Percentiles rank a stretch among this genome's conserved stretches.
phyloP scores from a whole-genome alignment of 2,888 invertebrate species.

The Microdon myrmicae region DNA sequence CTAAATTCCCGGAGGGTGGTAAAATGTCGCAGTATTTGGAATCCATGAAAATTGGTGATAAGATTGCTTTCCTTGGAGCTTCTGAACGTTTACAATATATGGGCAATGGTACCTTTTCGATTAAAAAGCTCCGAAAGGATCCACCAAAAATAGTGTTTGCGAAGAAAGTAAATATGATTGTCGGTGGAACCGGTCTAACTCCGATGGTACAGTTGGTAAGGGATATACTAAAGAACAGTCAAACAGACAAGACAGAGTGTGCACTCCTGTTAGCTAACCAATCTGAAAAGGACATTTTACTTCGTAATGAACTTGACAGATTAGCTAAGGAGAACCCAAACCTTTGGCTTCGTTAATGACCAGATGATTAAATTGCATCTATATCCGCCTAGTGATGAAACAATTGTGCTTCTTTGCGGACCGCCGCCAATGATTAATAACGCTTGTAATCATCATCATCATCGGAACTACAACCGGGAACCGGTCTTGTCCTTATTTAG shows the following conservation, averaged over 20 bases:
- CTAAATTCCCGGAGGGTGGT: constrained; percentile 97
- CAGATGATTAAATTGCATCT: constrained; percentile 89
- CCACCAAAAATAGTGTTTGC: constrained; percentile 78
- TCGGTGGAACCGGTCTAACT: constrained; percentile 95
- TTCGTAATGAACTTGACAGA: constrained; percentile 87
- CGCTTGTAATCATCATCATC: constrained; percentile 90
- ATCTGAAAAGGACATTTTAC: constrained; percentile 92
- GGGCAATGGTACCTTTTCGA: constrained; percentile 82
- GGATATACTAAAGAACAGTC: constrained; percentile 81
- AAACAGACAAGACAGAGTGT: constrained; percentile 81
- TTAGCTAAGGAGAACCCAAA: constrained; percentile 76
- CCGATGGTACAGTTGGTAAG: constrained; percentile 96
- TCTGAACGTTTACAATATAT: constrained; percentile 89
- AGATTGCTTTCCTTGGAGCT: constrained; percentile 94
- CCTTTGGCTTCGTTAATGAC: constrained; percentile 91
- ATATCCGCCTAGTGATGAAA: constrained; percentile 80
- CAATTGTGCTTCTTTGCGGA: constrained; percentile 95
- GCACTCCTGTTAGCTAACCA: constrained; percentile 95
- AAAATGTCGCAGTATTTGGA: constrained; percentile 97
- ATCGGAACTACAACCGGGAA: no score
- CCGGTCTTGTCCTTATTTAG: no score
- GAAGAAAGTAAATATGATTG: constrained; percentile 91
- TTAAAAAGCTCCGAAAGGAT: constrained; percentile 89
- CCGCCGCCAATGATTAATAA: constrained; percentile 97
- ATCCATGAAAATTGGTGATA: constrained; percentile 87